Evolutionary conservation across 2,888 invertebrate genomes (phyloP).

Genomic region (Andricus quercusramuli): DNA sequence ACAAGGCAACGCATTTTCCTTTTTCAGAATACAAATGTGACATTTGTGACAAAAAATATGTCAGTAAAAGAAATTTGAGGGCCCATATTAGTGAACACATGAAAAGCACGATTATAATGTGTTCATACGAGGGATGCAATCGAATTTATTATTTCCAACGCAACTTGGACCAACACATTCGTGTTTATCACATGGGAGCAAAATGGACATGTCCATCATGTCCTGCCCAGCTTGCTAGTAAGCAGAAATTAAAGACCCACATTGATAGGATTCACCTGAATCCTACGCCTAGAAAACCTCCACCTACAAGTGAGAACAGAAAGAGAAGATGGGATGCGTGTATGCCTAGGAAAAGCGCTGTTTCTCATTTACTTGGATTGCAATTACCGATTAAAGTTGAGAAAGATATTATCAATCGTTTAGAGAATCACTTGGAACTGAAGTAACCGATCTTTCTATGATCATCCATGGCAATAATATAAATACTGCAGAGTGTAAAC

Average conservation of each 20-base stretch:
- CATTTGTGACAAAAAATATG: background rate
- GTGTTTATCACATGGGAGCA: background rate
- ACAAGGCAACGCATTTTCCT: background rate
- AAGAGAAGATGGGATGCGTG: background rate
- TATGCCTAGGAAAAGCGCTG: conserved; percentile 11
- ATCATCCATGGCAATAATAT: no score
- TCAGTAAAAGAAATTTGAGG: background rate
- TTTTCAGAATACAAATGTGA: background rate
- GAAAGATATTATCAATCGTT: conserved; percentile 9
- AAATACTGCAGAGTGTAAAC: no score
- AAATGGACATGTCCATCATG: conserved; percentile 9
- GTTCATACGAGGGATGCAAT: background rate
- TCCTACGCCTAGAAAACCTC: background rate
- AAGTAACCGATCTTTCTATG: no score
- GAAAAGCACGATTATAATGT: background rate
- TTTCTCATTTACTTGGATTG: background rate
- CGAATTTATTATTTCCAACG: conserved; percentile 12
- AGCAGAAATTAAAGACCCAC: background rate
- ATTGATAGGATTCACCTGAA: conserved; percentile 3
- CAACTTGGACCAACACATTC: conserved; percentile 17
- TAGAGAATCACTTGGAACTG: no score
- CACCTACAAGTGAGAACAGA: background rate
- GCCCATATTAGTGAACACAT: background rate
- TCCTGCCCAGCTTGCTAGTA: background rate
- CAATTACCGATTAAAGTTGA: background rate